A percentile compares a stretch with the other conserved stretches of the same genome.
Conservation (phyloP, 1,140 invertebrate genomes). For the Penaeus vannamei region DNA sequence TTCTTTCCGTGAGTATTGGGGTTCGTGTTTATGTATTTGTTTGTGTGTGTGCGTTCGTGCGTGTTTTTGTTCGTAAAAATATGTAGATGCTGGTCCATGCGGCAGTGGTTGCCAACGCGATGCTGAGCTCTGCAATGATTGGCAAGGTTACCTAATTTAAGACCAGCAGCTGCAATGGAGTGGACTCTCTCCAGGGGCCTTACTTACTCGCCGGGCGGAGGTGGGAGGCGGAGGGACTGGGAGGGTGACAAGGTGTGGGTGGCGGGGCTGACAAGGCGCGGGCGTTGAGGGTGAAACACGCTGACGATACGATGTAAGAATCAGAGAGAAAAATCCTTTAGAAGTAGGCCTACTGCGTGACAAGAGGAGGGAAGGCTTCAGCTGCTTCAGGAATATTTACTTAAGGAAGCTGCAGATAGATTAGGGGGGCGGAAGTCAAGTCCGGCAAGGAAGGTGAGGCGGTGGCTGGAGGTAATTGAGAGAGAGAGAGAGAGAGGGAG, state of each 20-base stretch:
- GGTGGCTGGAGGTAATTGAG: not conserved
- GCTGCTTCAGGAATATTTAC: too few relatives aligned
- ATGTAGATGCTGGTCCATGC: too few relatives aligned
- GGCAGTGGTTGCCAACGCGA: slow-evolving; percentile 40
- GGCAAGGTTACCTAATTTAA: slow-evolving; percentile 58
- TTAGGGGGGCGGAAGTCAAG: not conserved
- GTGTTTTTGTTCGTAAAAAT: too few relatives aligned
- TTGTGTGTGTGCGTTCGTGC: too few relatives aligned
- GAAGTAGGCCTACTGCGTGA: not conserved
- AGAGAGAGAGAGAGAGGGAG: slow-evolving; percentile 36
- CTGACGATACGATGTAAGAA: not conserved
- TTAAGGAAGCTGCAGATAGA: too few relatives aligned
- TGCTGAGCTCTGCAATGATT: slow-evolving; percentile 38
- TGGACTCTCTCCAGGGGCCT: not conserved
- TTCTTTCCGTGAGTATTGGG: too few relatives aligned
- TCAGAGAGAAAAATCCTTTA: not conserved
- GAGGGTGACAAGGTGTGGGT: not conserved
- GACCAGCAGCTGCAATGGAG: slow-evolving; percentile 46
- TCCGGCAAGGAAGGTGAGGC: slow-evolving; percentile 8
- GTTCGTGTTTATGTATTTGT: too few relatives aligned
- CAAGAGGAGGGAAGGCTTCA: too few relatives aligned
- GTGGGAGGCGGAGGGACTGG: not conserved
- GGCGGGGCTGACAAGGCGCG: not conserved
- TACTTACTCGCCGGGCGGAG: not conserved
- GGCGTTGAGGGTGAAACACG: not conserved